Percentiles rank a stretch among this genome's conserved stretches.
These are phyloP conservation scores for Dendrocincla fuliginosa DNA, from an alignment of 2,797 vertebrate species.

Conservation along the genomic window DNA sequence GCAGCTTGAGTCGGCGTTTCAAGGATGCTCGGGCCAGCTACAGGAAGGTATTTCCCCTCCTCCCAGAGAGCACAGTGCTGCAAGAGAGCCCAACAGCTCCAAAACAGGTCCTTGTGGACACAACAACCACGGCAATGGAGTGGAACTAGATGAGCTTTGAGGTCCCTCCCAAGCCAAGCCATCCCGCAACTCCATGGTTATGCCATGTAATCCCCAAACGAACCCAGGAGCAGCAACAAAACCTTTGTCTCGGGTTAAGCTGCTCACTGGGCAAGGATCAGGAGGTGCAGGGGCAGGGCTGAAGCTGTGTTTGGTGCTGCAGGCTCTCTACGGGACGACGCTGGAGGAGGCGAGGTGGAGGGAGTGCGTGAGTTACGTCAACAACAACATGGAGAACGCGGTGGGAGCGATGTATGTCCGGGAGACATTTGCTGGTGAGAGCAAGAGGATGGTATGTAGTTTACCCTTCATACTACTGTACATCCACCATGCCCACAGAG, in stretches of 20 bases:
- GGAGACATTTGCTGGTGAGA: conserved; percentile 90
- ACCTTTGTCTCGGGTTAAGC: background rate
- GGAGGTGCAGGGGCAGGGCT: background rate
- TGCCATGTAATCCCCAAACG: accelerated
- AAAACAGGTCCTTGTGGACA: background rate
- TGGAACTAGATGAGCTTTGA: background rate
- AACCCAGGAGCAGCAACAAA: background rate
- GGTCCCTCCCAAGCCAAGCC: background rate
- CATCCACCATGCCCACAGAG: background rate
- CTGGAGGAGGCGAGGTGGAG: conserved; percentile 93
- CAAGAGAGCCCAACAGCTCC: background rate
- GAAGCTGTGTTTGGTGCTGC: background rate
- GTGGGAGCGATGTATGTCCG: conserved; percentile 92
- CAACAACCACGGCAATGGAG: accelerated
- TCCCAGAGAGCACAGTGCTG: background rate
- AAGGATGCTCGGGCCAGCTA: conserved; percentile 90
- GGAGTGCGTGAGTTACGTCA: conserved; percentile 93
- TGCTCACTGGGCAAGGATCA: background rate
- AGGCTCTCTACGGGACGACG: conserved; percentile 91
- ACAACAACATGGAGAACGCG: conserved; percentile 95
- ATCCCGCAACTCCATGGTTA: no score
- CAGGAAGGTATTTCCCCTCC: conserved; percentile 82
- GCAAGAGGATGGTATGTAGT: conserved; percentile 90
- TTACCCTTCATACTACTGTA: conserved; percentile 21
- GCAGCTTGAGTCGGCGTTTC: conserved; percentile 90